phyloP scores from a whole-genome alignment of 1,140 invertebrate genomes.

The Cephus cinctus region DNA sequence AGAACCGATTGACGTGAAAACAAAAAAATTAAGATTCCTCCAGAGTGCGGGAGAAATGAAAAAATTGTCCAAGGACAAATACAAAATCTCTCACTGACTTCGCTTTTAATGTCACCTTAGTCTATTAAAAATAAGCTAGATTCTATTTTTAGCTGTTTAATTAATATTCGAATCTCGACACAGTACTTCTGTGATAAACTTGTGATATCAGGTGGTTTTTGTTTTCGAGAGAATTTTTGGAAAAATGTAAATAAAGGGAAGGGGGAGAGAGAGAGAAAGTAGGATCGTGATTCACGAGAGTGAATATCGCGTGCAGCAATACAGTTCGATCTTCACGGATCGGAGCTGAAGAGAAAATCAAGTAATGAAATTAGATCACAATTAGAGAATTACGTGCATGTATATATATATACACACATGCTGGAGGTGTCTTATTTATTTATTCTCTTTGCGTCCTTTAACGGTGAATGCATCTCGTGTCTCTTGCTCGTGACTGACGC shows the following conservation, averaged over 20 bases:
- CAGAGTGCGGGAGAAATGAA: no score
- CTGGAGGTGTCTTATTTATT: not conserved
- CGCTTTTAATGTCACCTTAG: no score
- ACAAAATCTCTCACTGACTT: no score
- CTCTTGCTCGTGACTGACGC: not conserved
- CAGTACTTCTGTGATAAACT: not conserved
- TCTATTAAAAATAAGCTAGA: no score
- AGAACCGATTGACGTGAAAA: no score
- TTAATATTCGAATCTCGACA: no score
- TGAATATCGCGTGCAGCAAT: constrained; percentile 4
- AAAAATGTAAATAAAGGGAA: constrained; percentile 10
- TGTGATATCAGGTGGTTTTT: constrained; percentile 9
- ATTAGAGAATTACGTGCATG: not conserved
- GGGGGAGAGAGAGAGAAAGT: no score
- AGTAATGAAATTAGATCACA: constrained; percentile 10
- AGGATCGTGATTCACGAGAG: no score
- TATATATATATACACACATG: not conserved
- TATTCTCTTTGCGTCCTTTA: not conserved
- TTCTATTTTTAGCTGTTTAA: no score
- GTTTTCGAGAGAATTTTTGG: constrained; percentile 3
- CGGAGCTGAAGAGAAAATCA: constrained; percentile 1
- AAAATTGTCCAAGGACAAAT: no score
- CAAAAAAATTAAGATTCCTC: no score
- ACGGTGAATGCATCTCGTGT: constrained; percentile 1
- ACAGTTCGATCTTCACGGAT: not conserved